Percentiles rank a stretch among this genome's conserved stretches.
Conservation (phyloP, 2,797 vertebrate species). For the Mormyrops attenuatus region DNA sequence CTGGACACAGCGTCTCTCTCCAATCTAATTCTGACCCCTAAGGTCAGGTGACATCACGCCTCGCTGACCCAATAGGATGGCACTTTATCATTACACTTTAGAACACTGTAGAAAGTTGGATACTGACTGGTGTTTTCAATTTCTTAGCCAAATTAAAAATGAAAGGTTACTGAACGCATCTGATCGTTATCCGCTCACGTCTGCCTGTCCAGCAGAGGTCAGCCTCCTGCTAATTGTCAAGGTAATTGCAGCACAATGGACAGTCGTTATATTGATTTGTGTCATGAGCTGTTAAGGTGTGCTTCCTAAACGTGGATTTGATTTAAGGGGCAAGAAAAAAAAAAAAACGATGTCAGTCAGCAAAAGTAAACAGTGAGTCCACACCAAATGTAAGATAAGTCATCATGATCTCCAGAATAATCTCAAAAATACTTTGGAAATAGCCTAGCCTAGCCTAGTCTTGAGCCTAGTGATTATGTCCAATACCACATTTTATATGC, state of each 20-base stretch:
- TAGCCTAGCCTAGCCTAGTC: too few relatives aligned
- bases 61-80: not conserved
- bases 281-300: not conserved
- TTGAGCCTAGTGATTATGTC: not conserved
- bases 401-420: not conserved
- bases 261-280: constrained; percentile 18
- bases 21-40: not conserved
- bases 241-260: constrained; percentile 16
- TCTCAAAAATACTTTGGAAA: not conserved
- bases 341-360: not conserved
- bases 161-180: not conserved
- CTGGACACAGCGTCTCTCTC: not conserved
- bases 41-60: not conserved
- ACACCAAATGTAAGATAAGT: not conserved
- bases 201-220: not conserved
- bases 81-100: not conserved
- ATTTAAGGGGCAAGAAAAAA: not conserved
- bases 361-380: not conserved
- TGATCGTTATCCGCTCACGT: not conserved
- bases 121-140: not conserved
- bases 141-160: not conserved
- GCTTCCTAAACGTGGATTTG: not conserved
- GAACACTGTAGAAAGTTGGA: not conserved
- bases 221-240: constrained; percentile 16
- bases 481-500: not conserved